These are phyloP conservation scores for Xenops minutus DNA, from an alignment of 2,797 vertebrate genomes.

Conservation along the genomic window DNA sequence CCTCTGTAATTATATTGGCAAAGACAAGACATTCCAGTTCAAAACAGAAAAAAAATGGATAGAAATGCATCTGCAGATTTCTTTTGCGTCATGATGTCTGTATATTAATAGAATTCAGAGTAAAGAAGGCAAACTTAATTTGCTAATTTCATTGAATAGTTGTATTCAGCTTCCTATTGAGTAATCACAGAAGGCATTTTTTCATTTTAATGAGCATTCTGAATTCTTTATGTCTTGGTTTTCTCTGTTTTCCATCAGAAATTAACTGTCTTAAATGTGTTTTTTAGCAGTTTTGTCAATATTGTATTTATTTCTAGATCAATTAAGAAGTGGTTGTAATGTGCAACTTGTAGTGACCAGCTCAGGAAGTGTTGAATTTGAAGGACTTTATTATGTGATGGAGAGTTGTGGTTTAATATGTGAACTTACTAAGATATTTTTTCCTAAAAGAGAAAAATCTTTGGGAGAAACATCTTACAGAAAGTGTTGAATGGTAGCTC, in stretches of 20 bases:
- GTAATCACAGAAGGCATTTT: background rate
- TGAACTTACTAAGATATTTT: background rate
- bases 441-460: background rate
- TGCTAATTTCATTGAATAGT: constrained; percentile 22
- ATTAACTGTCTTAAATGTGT: background rate
- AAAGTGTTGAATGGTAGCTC: background rate
- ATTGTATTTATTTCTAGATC: background rate
- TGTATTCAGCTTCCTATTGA: constrained; percentile 9
- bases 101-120: constrained; percentile 27
- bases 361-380: background rate
- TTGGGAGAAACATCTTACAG: background rate
- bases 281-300: background rate
- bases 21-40: background rate
- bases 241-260: background rate
- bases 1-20: background rate
- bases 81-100: background rate
- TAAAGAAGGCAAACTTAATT: constrained; percentile 7
- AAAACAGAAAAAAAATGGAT: background rate
- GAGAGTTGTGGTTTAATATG: background rate
- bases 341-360: background rate
- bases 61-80: background rate
- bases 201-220: constrained; percentile 2
- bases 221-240: background rate
- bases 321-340: background rate
- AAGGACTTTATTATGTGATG: background rate